A percentile compares a stretch with the other conserved stretches of the same genome.
These are phyloP conservation scores for Saccostrea glomerata DNA, from an alignment of 1,140 invertebrate species.

Conservation along the genomic window DNA sequence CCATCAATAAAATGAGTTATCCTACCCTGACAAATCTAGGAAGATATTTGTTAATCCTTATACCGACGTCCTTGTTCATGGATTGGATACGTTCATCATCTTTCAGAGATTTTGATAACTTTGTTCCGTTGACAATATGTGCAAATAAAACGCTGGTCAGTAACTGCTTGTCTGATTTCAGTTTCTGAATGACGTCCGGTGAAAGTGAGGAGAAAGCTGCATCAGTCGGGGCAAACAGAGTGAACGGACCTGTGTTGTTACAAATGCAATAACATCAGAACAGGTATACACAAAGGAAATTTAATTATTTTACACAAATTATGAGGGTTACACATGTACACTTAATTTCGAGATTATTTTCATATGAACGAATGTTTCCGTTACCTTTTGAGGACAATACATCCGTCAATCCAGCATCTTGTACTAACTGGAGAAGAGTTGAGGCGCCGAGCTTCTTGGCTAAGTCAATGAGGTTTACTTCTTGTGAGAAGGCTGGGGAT, in stretches of 20 bases:
- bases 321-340: too few relatives aligned
- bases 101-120: slow-evolving; percentile 49
- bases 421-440: background rate
- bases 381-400: background rate
- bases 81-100: slow-evolving; percentile 1
- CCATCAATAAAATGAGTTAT: too few relatives aligned
- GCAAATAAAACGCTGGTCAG: slow-evolving; percentile 75
- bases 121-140: slow-evolving; percentile 71
- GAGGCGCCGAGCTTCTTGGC: background rate
- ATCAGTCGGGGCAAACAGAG: slow-evolving; percentile 91
- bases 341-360: too few relatives aligned
- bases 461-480: background rate
- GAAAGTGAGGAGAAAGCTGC: slow-evolving; percentile 85
- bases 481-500: background rate
- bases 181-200: slow-evolving; percentile 82
- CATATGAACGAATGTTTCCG: background rate
- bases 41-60: slow-evolving; percentile 6
- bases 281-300: too few relatives aligned
- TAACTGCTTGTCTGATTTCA: slow-evolving; percentile 65
- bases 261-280: too few relatives aligned
- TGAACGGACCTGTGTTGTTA: slow-evolving; percentile 82
- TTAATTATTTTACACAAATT: too few relatives aligned
- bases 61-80: background rate
- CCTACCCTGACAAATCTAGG: background rate
- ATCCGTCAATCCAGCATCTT: background rate